Conservation (phyloP, 2,888 invertebrate species). For the Meganola albula region DNA sequence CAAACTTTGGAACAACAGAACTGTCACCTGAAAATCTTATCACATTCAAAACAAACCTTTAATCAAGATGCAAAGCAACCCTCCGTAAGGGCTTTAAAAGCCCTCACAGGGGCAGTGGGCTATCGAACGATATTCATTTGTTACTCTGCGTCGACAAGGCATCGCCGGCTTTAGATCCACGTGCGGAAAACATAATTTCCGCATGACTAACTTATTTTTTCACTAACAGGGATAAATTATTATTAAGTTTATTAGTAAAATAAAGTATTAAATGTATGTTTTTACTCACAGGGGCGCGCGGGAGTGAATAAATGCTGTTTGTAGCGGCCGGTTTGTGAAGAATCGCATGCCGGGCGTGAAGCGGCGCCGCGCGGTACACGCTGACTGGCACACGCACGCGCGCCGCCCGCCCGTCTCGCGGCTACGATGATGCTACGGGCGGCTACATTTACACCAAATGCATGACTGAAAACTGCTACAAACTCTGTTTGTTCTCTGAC, state of each 20-base stretch:
- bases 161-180: constrained; percentile 56
- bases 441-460: constrained; percentile 48
- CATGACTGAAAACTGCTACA: too few relatives aligned
- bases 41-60: constrained; percentile 32
- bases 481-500: too few relatives aligned
- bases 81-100: constrained; percentile 51
- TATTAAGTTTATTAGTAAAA: constrained; percentile 1
- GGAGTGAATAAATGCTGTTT: constrained; percentile 43
- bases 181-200: constrained; percentile 55
- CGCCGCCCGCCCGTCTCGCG: constrained; percentile 34
- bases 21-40: too few relatives aligned
- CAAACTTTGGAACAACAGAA: too few relatives aligned
- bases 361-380: constrained; percentile 62
- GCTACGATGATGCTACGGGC: too few relatives aligned
- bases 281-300: constrained; percentile 74
- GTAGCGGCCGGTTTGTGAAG: constrained; percentile 35
- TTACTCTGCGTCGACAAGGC: constrained; percentile 57
- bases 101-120: constrained; percentile 76
- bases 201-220: constrained; percentile 25
- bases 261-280: constrained; percentile 7
- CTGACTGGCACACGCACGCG: constrained; percentile 70
- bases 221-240: constrained; percentile 33
- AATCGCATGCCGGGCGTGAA: constrained; percentile 58
- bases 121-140: constrained; percentile 74
- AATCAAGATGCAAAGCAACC: constrained; percentile 52